Evolutionary conservation across 2,888 invertebrate species (phyloP).

Genomic region (Bellardia bayeri): DNA sequence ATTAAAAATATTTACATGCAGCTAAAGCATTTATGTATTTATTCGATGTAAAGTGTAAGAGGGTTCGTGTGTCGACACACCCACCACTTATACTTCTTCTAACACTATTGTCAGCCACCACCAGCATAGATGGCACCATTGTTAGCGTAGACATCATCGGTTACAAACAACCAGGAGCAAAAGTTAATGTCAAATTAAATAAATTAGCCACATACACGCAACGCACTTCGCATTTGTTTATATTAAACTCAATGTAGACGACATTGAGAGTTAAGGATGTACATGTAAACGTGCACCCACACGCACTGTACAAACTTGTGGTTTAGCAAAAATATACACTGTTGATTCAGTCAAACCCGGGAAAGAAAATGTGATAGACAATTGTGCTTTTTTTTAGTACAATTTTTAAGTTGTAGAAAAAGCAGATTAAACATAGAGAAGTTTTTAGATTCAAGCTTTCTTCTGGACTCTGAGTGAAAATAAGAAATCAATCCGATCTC

Average conservation of each 20-base stretch:
- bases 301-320: neutral
- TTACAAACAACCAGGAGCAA: conserved; percentile 35
- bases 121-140: neutral
- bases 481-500: too few species aligned
- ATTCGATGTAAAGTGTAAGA: neutral
- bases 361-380: neutral
- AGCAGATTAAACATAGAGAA: too few species aligned
- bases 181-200: conserved; percentile 64
- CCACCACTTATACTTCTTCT: conserved; percentile 3
- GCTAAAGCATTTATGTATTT: neutral
- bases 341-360: neutral
- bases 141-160: conserved; percentile 20
- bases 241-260: neutral
- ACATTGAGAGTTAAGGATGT: neutral
- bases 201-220: conserved; percentile 64
- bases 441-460: too few species aligned
- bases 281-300: neutral
- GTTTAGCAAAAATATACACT: neutral
- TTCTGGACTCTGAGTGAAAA: too few species aligned
- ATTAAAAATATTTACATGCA: neutral
- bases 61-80: neutral
- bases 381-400: neutral
- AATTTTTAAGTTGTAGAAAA: too few species aligned
- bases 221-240: conserved; percentile 39
- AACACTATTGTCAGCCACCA: neutral